A percentile compares a stretch with the other conserved stretches of the same genome.
Conservation (phyloP, 1,140 invertebrate genomes). For the Drosophila bifasciata region DNA sequence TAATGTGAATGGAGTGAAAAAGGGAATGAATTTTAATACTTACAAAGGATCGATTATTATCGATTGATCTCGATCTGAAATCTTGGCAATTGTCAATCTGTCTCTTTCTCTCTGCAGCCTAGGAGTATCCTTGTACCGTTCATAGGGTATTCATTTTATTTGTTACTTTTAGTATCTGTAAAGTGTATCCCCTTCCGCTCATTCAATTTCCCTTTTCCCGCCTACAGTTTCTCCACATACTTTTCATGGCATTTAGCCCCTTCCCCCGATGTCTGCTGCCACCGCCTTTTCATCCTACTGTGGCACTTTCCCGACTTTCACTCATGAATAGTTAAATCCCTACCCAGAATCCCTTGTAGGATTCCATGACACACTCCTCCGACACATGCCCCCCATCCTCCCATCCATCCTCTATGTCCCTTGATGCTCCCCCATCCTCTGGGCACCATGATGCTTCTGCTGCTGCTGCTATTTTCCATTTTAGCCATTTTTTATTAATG, state of each 20-base stretch:
- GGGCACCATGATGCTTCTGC: neutral
- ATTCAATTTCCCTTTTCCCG: neutral
- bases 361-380: constrained; percentile 13
- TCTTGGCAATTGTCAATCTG: no score
- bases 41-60: no score
- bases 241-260: constrained; percentile 48
- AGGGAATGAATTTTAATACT: no score
- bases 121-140: no score
- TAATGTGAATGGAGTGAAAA: no score
- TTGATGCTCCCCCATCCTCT: neutral
- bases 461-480: constrained; percentile 64
- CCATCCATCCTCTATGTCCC: neutral
- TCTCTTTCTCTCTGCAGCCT: no score
- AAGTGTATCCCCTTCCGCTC: constrained; percentile 1
- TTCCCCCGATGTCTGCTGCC: constrained; percentile 25
- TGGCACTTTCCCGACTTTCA: constrained; percentile 52
- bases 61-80: no score
- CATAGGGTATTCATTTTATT: constrained; percentile 27
- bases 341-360: constrained; percentile 28
- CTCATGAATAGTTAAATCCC: constrained; percentile 80
- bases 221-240: constrained; percentile 23
- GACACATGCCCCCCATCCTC: no score
- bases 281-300: constrained; percentile 2
- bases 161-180: constrained; percentile 36
- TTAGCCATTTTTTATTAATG: constrained; percentile 80